These are phyloP conservation scores for Tinea semifulvella DNA, from an alignment of 2,888 invertebrate species.

Conservation along the genomic window DNA sequence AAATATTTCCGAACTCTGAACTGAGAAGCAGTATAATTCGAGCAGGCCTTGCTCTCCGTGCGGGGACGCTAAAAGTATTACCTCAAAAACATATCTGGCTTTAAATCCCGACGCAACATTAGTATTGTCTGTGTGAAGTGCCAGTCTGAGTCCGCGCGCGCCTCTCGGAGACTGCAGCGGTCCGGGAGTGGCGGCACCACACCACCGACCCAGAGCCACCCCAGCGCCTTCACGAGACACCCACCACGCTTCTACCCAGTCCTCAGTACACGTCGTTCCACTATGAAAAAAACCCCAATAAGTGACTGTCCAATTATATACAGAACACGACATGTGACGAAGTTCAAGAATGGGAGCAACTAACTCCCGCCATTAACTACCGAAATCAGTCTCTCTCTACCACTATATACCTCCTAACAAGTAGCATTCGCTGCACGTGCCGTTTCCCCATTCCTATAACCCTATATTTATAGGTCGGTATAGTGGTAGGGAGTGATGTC, in stretches of 20 bases:
- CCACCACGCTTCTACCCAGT: conserved; percentile 95
- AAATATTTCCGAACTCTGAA: too few species aligned
- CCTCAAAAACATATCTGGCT: conserved; percentile 93
- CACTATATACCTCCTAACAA: too few species aligned
- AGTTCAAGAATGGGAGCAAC: too few species aligned
- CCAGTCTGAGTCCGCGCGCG: conserved; percentile 85
- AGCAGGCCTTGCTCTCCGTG: too few species aligned
- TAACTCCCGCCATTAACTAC: too few species aligned
- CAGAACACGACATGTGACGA: too few species aligned
- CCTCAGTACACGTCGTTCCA: conserved; percentile 83
- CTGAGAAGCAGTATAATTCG: too few species aligned
- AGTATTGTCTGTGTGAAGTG: conserved; percentile 87
- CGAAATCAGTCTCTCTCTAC: too few species aligned
- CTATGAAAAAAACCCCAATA: conserved; percentile 40
- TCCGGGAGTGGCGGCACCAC: conserved; percentile 90
- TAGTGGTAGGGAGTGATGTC: too few species aligned
- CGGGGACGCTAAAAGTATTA: conserved; percentile 44
- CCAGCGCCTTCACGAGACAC: conserved; percentile 84
- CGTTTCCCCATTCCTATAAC: too few species aligned
- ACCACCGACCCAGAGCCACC: conserved; percentile 90
- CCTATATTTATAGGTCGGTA: too few species aligned
- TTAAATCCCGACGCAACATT: conserved; percentile 95
- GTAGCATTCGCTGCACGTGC: too few species aligned
- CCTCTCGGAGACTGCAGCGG: conserved; percentile 93
- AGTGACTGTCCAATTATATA: background rate